Evolutionary conservation across 2,797 vertebrate species (phyloP).

Genomic region (Eulemur coronatus): DNA sequence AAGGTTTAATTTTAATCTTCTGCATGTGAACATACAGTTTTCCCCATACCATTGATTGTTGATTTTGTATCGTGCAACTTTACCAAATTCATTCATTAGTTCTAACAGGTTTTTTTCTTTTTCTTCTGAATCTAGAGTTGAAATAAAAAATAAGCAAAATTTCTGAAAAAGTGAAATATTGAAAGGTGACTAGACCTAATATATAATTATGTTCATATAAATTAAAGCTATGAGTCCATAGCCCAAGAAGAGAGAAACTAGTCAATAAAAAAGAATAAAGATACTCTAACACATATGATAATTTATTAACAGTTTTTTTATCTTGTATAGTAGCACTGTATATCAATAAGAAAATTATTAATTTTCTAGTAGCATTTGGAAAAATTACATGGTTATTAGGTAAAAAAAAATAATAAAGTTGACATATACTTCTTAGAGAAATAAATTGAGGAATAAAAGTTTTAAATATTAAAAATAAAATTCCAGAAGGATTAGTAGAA

Average conservation of each 20-base stretch:
- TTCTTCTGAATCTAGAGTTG: background rate
- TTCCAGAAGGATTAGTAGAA: background rate
- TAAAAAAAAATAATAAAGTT: background rate
- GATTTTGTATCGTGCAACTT: background rate
- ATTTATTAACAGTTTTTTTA: background rate
- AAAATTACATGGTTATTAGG: background rate
- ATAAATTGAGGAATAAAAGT: background rate
- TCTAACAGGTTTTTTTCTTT: background rate
- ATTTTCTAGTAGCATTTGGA: background rate
- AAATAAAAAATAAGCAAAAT: background rate
- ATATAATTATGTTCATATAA: background rate
- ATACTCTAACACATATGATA: background rate
- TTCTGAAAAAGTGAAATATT: background rate
- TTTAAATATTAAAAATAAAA: background rate
- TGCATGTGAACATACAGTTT: background rate
- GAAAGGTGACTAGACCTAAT: background rate
- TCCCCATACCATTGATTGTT: background rate
- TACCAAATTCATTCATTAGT: background rate
- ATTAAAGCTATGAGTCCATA: background rate
- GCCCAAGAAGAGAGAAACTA: background rate
- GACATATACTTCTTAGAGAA: background rate
- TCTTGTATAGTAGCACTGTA: background rate
- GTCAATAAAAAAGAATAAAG: background rate
- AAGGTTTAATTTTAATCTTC: background rate
- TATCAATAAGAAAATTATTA: background rate